Evolutionary conservation across 2,797 vertebrate species (phyloP), one percentile per base, ranked within the genome.

Genomic region (Sebastes melanostomus): DNA sequence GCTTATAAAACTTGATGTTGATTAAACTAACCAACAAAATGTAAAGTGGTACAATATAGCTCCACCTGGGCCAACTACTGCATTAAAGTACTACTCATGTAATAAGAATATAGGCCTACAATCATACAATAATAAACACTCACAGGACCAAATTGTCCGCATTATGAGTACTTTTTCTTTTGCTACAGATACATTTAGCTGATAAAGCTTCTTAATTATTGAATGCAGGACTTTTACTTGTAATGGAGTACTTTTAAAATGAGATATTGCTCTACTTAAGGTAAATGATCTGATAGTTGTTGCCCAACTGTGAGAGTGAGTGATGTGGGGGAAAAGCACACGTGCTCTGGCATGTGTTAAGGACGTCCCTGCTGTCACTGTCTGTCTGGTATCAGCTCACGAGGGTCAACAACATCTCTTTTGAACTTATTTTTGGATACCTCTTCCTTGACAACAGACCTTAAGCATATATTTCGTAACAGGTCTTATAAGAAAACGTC

Each of bases 341-440:
- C 76, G 75, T 94, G 93, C 78, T 38, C 20, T 14, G 30, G 66
- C 92, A 92, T 89, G 91, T 93, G 93, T 78, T 18, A 61, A 56
- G 75, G 71, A 62, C 25, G 72, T 76, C 59, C 87, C 82, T 66
- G 82, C 87, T 92, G 91, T 93, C 89, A 88, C 88, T 87, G 92
- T 90, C 88, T 10, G 75, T 89, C 88, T 87, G 55, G 18, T 52
- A 50, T 71, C 69, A 46, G 74, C 77, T 79, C 81, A 86, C 52
- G 22, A 68, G 62, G 70, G 87, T 89, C 81, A 88, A 77, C 86
- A 87, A 76, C 79, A 59, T 59, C 34, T 80, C 83, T 88, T 91
- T 89, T 90, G 66, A 91, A 89, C 72, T 91, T 95, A 95, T 95
- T 95, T 94, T 94, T 94, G 89, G 93, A 87, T 8, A 77, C 66